These are phyloP conservation scores for Drosophila lacicola DNA, from an alignment of 2,888 invertebrate species.

Conservation along the genomic window DNA sequence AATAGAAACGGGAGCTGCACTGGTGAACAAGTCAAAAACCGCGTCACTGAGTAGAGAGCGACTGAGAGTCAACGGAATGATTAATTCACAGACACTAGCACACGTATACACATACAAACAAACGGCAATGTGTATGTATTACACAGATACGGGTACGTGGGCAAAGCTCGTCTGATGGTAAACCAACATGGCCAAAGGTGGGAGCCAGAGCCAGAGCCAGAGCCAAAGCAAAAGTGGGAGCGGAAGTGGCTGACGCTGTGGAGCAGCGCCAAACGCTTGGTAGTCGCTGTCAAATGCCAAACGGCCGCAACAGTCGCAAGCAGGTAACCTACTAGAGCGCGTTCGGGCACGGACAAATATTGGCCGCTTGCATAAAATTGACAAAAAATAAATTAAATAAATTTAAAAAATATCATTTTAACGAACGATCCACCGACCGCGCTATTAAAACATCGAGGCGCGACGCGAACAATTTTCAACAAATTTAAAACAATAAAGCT, in stretches of 20 bases:
- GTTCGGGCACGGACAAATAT: constrained; percentile 72
- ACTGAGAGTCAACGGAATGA: constrained; percentile 25
- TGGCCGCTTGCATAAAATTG: constrained; percentile 46
- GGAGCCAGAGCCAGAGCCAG: constrained; percentile 9
- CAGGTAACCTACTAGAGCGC: constrained; percentile 80
- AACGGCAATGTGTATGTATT: neutral
- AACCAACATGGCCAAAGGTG: constrained; percentile 21
- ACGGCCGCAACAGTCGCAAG: constrained; percentile 76
- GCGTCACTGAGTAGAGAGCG: constrained; percentile 40
- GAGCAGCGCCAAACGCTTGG: constrained; percentile 36
- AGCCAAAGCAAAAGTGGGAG: constrained; percentile 23
- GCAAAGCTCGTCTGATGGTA: constrained; percentile 10
- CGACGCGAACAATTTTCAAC: constrained; percentile 15
- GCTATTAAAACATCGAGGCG: constrained; percentile 15
- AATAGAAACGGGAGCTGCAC: constrained; percentile 26
- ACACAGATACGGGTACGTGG: constrained; percentile 12
- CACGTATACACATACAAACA: constrained; percentile 4
- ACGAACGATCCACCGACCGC: constrained; percentile 26
- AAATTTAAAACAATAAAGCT: constrained; percentile 5
- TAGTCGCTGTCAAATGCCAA: constrained; percentile 53
- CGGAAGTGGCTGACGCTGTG: constrained; percentile 33
- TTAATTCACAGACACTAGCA: constrained; percentile 33
- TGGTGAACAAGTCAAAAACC: constrained; percentile 42
- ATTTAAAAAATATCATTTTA: constrained; percentile 12
- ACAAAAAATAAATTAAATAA: constrained; percentile 20